Percentiles rank a stretch among this genome's conserved stretches.
These are phyloP conservation scores for Trichosurus vulpecula DNA, from an alignment of 2,797 vertebrate species.

Conservation along the genomic window DNA sequence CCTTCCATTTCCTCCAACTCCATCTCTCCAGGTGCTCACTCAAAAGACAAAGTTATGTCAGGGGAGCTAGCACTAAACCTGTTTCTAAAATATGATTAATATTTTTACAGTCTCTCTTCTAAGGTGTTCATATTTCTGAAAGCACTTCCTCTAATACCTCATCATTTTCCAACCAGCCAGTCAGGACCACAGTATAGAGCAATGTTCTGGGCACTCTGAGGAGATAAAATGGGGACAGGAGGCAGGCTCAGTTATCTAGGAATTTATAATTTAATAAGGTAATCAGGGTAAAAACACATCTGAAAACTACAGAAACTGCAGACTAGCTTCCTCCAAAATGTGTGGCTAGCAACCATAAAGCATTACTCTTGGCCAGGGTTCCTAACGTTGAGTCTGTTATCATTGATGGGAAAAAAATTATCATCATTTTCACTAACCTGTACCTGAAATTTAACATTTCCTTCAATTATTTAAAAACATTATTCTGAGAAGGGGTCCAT, in stretches of 20 bases:
- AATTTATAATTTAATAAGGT: neutral
- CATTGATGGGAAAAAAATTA: neutral
- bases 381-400: neutral
- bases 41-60: neutral
- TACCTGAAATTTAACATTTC: neutral
- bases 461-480: neutral
- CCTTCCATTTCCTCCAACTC: neutral
- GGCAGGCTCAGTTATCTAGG: neutral
- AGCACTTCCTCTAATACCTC: neutral
- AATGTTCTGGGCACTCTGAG: neutral
- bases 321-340: neutral
- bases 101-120: neutral
- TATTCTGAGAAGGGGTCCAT: neutral
- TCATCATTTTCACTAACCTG: neutral
- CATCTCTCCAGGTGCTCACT: neutral
- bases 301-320: neutral
- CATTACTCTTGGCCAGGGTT: neutral
- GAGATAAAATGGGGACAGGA: neutral
- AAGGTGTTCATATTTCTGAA: neutral
- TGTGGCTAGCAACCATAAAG: neutral
- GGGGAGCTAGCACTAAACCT: neutral
- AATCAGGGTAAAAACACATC: neutral
- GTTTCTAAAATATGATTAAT: neutral
- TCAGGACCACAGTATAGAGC: neutral
- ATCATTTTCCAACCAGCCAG: neutral